Percentiles rank a stretch among this genome's conserved stretches.
These are phyloP conservation scores for Plebejus anna DNA, from an alignment of 2,888 invertebrate genomes.

Conservation along the genomic window DNA sequence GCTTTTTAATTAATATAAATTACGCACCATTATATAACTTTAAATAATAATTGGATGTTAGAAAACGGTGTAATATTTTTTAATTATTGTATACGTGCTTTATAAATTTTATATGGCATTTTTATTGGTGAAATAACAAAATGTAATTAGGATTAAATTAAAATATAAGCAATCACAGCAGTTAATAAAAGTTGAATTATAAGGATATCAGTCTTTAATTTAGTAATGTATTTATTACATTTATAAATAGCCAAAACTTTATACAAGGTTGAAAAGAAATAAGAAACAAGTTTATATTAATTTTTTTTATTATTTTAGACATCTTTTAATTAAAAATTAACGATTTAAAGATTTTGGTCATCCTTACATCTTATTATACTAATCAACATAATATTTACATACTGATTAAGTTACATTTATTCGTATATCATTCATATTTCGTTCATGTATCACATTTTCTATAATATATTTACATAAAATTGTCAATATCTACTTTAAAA, in stretches of 20 bases:
- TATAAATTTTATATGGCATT: constrained; percentile 12
- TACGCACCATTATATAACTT: no score
- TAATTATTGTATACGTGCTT: neutral
- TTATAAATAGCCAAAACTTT: neutral
- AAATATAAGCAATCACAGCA: neutral
- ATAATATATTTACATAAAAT: constrained; percentile 13
- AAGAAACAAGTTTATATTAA: neutral
- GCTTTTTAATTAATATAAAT: no score
- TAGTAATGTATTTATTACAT: neutral
- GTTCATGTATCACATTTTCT: constrained; percentile 9
- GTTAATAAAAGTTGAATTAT: constrained; percentile 21
- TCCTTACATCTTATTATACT: constrained; percentile 9
- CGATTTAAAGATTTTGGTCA: constrained; percentile 19
- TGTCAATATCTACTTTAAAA: neutral
- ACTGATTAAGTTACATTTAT: constrained; percentile 9
- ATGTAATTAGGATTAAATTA: neutral
- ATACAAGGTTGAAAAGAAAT: neutral
- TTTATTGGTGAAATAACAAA: neutral
- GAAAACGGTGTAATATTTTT: neutral
- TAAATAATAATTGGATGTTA: neutral
- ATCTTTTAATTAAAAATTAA: constrained; percentile 6
- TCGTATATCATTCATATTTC: neutral
- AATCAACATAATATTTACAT: constrained; percentile 27
- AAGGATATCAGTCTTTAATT: neutral
- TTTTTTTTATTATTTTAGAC: neutral